Evolutionary conservation across 2,113 vertebrate genomes (phyloP).

Genomic region (Litocranius walleri): DNA sequence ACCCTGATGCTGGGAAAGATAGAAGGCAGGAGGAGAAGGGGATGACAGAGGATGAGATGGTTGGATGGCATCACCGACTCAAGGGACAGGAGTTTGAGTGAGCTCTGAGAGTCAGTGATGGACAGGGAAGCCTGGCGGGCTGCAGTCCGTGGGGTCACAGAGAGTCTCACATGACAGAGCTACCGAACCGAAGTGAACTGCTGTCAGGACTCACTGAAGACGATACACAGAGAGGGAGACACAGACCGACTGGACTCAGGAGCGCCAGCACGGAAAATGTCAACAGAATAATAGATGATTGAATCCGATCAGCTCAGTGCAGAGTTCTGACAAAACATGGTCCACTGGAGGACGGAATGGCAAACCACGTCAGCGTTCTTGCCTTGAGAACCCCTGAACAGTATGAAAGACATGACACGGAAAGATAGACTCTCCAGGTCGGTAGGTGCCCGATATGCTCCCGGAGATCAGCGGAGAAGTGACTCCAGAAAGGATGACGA

Average conservation of each 20-base stretch:
- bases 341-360: neutral
- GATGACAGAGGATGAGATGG: neutral
- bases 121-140: neutral
- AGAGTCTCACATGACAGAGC: accelerated
- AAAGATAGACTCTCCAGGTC: neutral
- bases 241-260: neutral
- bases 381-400: neutral
- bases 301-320: neutral
- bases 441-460: accelerated
- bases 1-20: neutral
- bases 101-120: neutral
- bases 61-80: neutral
- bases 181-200: neutral
- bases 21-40: neutral
- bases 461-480: neutral
- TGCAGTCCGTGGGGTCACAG: neutral
- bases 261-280: too few species aligned
- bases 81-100: neutral
- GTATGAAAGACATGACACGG: neutral
- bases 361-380: neutral
- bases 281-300: neutral
- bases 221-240: neutral
- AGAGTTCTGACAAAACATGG: neutral
- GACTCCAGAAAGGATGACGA: accelerated
- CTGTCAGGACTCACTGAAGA: neutral